Base-by-base conservation (phyloP, 37 sponge, comb jelly and placozoan species). In the Mnemiopsis leidyi region DNA sequence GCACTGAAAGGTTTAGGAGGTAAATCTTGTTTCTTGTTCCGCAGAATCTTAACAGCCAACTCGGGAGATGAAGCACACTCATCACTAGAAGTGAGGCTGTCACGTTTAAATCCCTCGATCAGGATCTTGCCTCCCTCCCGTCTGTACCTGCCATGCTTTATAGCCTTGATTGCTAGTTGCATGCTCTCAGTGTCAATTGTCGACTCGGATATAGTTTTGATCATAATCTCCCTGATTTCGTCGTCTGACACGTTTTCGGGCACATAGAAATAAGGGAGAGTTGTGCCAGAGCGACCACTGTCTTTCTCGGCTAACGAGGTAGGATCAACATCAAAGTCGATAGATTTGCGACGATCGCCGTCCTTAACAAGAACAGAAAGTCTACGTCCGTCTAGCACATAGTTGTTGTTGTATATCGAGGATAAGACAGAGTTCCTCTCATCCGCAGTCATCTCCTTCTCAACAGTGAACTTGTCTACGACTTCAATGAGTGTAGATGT, bases 311-410 rank as follows among this genome's bases (percentile, higher is more conserved):
- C 48, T 13, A 85, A 33, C 30, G 1, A 7, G 25, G 90, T 3
- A 36, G 90, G 26, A 85, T 85, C 90, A n/a, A 85, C 48, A 32
- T 85, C 90, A 23, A 85, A 33, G 20, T 85, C 61, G 13, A 85
- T 7, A 1, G 40, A 38, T 25, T 85, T 21, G 7, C 90, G 33
- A 1, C 21, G 0, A 0, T 85, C 90, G 5, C 90, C 90, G 23
- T 85, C 90, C 36, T 85, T 85, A 29, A 85, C 36, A n/a, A 85
- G 90, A 2, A 85, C 90, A n/a, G 90, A 85, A 0, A 85, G 90
- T 23, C 35, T 38, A 85, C 35, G 32, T 2, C 90, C 90, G 23
- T 85, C 90, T 23, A 85, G 30, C 9, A 18, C n/a, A 40, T 85
- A 85, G 61, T 85, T 85, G 30, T 85, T 85, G 35, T 85, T 85